These are phyloP conservation scores for Gadopsis marmoratus DNA, from an alignment of 2,797 vertebrate species.

Conservation along the genomic window DNA sequence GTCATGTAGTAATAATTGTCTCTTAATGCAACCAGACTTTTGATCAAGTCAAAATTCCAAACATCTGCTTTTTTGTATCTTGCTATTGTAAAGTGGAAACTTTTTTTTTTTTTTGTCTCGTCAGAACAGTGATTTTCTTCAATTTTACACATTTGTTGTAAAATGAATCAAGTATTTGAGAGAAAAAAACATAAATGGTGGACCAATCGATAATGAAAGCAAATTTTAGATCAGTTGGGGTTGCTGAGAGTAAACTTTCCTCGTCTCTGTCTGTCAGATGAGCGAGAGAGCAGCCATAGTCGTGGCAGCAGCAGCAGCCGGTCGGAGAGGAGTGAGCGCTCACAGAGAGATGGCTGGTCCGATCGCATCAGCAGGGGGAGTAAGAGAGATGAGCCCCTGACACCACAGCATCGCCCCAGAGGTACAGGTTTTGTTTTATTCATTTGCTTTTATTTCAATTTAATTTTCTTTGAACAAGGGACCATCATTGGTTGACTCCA, in stretches of 20 bases:
- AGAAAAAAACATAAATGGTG: neutral
- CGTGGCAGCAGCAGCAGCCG: slow-evolving; percentile 78
- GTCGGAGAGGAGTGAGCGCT: slow-evolving; percentile 84
- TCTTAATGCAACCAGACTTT: too few relatives aligned
- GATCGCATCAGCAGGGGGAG: slow-evolving; percentile 89
- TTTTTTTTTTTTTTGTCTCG: too few relatives aligned
- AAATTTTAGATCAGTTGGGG: neutral
- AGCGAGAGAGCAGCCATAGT: slow-evolving; percentile 85
- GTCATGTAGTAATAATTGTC: too few relatives aligned
- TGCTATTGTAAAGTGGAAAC: too few relatives aligned
- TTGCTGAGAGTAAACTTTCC: neutral
- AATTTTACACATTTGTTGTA: neutral
- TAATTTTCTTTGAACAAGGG: neutral
- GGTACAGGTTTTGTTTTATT: slow-evolving; percentile 75
- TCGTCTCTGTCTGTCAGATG: slow-evolving; percentile 80
- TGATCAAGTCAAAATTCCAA: neutral
- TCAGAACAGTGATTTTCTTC: neutral
- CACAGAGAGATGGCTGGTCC: slow-evolving; percentile 87
- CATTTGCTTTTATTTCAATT: neutral
- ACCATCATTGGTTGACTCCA: neutral
- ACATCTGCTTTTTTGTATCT: too few relatives aligned
- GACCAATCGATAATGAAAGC: neutral
- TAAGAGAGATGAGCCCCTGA: slow-evolving; percentile 89
- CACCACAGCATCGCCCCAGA: slow-evolving; percentile 91
- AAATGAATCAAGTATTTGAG: neutral